Evolutionary conservation across 2,888 invertebrate genomes (phyloP).

Genomic region (Dione juno): DNA sequence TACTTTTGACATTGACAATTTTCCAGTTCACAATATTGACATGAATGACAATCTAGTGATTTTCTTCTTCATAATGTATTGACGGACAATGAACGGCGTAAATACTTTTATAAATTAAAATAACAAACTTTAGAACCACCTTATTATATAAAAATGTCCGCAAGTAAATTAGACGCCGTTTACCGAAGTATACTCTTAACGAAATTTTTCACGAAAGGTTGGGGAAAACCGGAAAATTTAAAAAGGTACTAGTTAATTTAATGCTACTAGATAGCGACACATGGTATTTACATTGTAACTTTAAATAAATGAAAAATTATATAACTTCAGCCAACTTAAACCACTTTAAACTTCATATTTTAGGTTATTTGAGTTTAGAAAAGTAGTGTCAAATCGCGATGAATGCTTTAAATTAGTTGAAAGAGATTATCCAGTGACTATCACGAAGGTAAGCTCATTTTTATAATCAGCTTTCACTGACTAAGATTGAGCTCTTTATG

Average conservation of each 20-base stretch:
- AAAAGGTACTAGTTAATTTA: constrained; percentile 85
- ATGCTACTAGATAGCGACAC: not conserved
- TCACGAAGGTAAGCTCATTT: constrained; percentile 86
- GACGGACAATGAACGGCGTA: constrained; percentile 52
- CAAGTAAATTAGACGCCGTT: constrained; percentile 88
- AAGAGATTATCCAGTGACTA: constrained; percentile 91
- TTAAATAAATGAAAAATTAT: not conserved
- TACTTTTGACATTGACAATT: constrained; percentile 43
- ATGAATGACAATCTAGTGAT: constrained; percentile 50
- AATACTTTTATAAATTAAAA: constrained; percentile 46
- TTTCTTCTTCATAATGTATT: constrained; percentile 58
- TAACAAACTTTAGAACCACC: constrained; percentile 44
- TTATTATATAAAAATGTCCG: constrained; percentile 75
- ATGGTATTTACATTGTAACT: not conserved
- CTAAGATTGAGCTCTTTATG: not conserved
- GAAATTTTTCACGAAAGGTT: constrained; percentile 97
- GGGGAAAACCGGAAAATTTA: constrained; percentile 97
- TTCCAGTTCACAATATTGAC: constrained; percentile 47
- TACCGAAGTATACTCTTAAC: constrained; percentile 94
- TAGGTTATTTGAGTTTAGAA: constrained; percentile 95
- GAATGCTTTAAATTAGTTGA: constrained; percentile 92
- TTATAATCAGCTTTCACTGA: not conserved
- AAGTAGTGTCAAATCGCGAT: constrained; percentile 92
- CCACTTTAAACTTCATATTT: constrained; percentile 52
- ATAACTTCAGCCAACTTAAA: constrained; percentile 5